Evolutionary conservation across 2,797 vertebrate species (phyloP).

Genomic region (Psittacula derbiana): DNA sequence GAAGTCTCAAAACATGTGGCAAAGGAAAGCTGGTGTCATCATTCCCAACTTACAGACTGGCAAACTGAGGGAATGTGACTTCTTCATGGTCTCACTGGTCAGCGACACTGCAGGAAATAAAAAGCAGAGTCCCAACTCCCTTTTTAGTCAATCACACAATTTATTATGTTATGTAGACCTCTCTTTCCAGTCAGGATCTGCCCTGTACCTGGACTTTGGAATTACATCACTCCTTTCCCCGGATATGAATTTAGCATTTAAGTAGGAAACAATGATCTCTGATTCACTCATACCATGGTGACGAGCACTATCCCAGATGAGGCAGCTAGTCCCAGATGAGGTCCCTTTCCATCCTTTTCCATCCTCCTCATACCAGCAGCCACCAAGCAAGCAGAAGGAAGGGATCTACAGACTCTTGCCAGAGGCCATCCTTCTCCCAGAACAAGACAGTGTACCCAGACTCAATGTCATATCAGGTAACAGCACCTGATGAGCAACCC

Average conservation of each 20-base stretch:
- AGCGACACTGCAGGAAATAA: background rate
- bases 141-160: background rate
- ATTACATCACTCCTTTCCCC: background rate
- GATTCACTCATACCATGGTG: background rate
- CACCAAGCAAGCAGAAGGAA: background rate
- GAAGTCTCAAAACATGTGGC: background rate
- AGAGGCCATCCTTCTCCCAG: background rate
- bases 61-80: background rate
- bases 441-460: background rate
- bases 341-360: background rate
- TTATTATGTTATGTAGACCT: background rate
- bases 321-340: background rate
- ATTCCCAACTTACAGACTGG: background rate
- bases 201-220: background rate
- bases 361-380: background rate
- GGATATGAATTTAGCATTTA: background rate
- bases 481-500: background rate
- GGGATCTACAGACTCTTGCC: background rate
- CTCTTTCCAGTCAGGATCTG: background rate
- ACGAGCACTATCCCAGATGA: background rate
- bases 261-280: background rate
- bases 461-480: background rate
- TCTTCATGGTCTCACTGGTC: background rate
- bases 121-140: background rate
- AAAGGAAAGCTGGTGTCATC: background rate